Percentiles rank a stretch among this genome's conserved stretches.
phyloP scores from a whole-genome alignment of 2,113 vertebrate genomes.

The Gallinago paraguaiae region DNA sequence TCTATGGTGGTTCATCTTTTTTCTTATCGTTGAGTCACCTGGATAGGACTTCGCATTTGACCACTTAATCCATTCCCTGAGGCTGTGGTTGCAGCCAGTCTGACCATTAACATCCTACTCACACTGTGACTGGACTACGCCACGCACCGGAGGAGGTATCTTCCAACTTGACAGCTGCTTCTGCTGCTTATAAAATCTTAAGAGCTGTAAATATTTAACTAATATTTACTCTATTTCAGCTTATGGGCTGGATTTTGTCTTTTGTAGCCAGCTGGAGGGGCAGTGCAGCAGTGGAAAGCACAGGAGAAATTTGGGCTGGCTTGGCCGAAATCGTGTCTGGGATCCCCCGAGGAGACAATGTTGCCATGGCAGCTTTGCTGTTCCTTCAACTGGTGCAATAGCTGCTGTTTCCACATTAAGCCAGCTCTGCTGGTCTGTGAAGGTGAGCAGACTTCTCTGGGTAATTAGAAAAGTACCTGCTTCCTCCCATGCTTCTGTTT shows the following conservation, averaged over 20 bases:
- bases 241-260: slow-evolving; percentile 12
- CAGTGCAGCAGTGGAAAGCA: background rate
- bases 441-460: background rate
- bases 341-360: background rate
- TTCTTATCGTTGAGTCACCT: background rate
- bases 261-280: slow-evolving; percentile 24
- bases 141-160: fast-evolving
- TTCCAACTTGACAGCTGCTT: background rate
- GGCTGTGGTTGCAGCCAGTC: background rate
- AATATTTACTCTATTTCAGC: slow-evolving; percentile 22
- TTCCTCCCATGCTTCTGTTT: background rate
- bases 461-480: background rate
- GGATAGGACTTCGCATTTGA: background rate
- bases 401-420: slow-evolving; percentile 12
- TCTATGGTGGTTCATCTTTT: background rate
- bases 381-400: slow-evolving; percentile 15
- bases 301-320: slow-evolving; percentile 14
- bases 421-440: slow-evolving; percentile 48
- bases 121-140: fast-evolving
- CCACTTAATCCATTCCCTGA: background rate
- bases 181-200: background rate
- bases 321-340: background rate
- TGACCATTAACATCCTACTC: background rate
- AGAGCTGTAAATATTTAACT: background rate
- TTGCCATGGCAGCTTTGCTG: slow-evolving; percentile 40